phyloP scores from a whole-genome alignment of 1,140 invertebrate species.

The Littorina saxatilis region DNA sequence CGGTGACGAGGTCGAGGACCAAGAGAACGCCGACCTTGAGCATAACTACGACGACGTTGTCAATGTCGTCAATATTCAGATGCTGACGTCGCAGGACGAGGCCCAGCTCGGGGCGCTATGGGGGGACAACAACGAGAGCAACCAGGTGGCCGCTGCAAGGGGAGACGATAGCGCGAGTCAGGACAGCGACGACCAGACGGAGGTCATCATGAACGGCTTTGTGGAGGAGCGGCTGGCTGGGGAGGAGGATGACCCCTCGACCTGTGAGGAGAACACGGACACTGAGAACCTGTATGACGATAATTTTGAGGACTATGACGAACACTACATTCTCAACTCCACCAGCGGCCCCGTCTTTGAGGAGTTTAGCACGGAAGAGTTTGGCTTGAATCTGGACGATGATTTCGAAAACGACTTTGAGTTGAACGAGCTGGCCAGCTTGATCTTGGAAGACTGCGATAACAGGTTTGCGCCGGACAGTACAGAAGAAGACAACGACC shows the following conservation, averaged over 20 bases:
- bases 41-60: slow-evolving; percentile 68
- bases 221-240: slow-evolving; percentile 29
- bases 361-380: slow-evolving; percentile 53
- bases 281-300: slow-evolving; percentile 72
- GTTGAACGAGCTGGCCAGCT: slow-evolving; percentile 51
- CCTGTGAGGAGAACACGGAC: slow-evolving; percentile 64
- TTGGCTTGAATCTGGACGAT: slow-evolving; percentile 51
- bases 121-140: slow-evolving; percentile 30
- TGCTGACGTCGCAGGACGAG: slow-evolving; percentile 40
- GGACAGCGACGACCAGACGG: slow-evolving; percentile 36
- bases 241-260: slow-evolving; percentile 49
- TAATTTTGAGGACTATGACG: slow-evolving; percentile 70
- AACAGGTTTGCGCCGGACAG: slow-evolving; percentile 41
- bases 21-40: slow-evolving; percentile 64
- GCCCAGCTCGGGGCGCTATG: slow-evolving; percentile 18
- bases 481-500: slow-evolving; percentile 34
- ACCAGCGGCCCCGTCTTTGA: slow-evolving; percentile 61
- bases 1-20: slow-evolving; percentile 58
- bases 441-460: slow-evolving; percentile 43
- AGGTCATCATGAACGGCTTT: slow-evolving; percentile 61
- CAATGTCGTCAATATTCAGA: slow-evolving; percentile 43
- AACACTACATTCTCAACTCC: slow-evolving; percentile 66
- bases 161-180: not conserved
- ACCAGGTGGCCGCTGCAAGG: not conserved
- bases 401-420: slow-evolving; percentile 60